A percentile compares a stretch with the other conserved stretches of the same genome.
Conservation (phyloP, 2,888 invertebrate genomes). For the Spilosoma lubricipeda region DNA sequence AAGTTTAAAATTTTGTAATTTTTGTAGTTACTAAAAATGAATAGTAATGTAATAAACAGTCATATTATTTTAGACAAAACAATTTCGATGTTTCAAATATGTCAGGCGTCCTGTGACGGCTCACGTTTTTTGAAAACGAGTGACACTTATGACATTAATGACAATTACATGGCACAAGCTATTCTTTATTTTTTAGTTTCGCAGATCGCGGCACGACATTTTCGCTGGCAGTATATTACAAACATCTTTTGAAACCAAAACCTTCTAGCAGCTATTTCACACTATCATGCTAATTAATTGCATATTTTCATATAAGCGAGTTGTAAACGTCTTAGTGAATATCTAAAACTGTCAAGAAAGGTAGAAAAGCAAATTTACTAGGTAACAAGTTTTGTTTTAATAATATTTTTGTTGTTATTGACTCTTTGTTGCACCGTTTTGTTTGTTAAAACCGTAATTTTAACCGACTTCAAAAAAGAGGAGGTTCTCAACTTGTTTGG, state of each 20-base stretch:
- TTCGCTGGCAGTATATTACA: constrained; percentile 9
- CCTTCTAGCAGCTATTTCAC: constrained; percentile 63
- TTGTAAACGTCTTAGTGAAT: constrained; percentile 54
- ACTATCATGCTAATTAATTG: constrained; percentile 75
- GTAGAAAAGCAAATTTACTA: neutral
- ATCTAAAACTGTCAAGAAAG: constrained; percentile 64
- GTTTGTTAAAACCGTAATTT: neutral
- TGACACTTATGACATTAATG: too few relatives aligned
- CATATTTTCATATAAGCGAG: constrained; percentile 60
- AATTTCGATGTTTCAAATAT: too few relatives aligned
- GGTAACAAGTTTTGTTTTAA: neutral
- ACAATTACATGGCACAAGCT: neutral
- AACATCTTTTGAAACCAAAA: constrained; percentile 34
- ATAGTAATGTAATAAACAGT: too few relatives aligned
- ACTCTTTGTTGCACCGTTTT: neutral
- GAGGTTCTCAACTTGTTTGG: neutral
- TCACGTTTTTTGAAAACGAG: too few relatives aligned
- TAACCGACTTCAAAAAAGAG: too few relatives aligned
- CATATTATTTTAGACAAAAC: too few relatives aligned
- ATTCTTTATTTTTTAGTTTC: neutral
- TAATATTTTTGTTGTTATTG: neutral
- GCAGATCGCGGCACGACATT: constrained; percentile 9
- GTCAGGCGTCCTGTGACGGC: too few relatives aligned
- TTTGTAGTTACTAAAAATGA: too few relatives aligned
- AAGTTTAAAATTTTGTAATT: too few relatives aligned